Evolutionary conservation across 1,140 invertebrate genomes (phyloP), one percentile per base, ranked within the genome.

Genomic region (Trachelipus rathkii): DNA sequence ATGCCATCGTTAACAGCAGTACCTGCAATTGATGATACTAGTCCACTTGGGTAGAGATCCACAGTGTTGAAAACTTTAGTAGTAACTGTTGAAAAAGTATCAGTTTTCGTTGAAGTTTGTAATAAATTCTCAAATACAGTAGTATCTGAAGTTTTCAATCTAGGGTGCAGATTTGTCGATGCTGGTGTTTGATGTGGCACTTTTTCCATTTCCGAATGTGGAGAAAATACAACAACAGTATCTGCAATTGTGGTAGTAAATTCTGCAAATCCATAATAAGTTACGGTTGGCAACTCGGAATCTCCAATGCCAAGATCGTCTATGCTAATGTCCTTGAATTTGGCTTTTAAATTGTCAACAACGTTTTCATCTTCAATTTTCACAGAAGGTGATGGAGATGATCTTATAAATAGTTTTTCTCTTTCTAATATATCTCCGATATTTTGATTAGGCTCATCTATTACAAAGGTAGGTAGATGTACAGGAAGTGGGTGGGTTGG

Each of bases 201-300:
- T 60, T 15, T 19, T 4, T 60, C 11, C 19, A 4, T 60, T 8
- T 75, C 71, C 45, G 81, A 75, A 44, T 79, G 81, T 0, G 84
- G 84, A 13, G 82, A 81, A 70, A 85, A 86, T 70, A 86, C 81
- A 44, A 85, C 82, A 66, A 85, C 81, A n/a, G 93, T 96, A 78
- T 95, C 92, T 66, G 93, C 94, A 43, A 96, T 93, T 5, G 92
- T 91, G 0, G 94, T 96, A 0, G 92, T 95, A 82, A 96, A 96
- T 84, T 96, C 93, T 21, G 93, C 93, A 86, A 96, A 96, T 21
- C 95, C 95, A 75, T 91, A 91, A 83, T 96, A 95, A 0, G 95
- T 96, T 0, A 92, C 89, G 0, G 92, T 92, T 45, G 83, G 82
- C 10, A 82, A 79, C 53, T 82, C 73, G 44, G 80, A 77, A 33